phyloP scores from a whole-genome alignment of 53 echinoderm and acorn worm species.

The Antedon mediterranea region DNA sequence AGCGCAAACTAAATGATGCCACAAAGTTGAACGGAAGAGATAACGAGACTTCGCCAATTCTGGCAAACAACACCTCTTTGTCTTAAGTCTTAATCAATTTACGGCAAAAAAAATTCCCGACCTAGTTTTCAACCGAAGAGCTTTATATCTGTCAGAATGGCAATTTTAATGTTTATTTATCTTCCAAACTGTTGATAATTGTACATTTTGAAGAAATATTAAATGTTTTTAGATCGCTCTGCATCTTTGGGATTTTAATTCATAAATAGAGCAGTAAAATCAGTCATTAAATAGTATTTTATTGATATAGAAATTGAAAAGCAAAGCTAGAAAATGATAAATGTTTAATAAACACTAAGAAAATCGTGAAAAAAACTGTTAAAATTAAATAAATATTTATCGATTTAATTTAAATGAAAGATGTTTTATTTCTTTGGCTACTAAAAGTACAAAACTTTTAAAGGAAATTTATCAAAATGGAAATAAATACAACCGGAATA shows the following conservation, averaged over 20 bases:
- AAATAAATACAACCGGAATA: too few relatives aligned
- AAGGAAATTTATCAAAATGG: too few relatives aligned
- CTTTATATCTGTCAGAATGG: neutral
- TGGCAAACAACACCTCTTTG: neutral
- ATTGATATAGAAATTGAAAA: neutral
- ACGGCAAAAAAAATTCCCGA: neutral
- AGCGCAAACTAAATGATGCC: neutral
- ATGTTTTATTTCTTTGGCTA: neutral
- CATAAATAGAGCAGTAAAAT: neutral
- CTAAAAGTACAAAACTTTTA: neutral
- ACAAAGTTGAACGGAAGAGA: neutral
- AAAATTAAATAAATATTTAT: neutral
- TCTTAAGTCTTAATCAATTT: neutral
- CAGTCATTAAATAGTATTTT: neutral
- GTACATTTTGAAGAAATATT: neutral
- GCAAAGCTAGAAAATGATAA: neutral
- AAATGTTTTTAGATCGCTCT: neutral
- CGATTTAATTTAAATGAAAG: neutral
- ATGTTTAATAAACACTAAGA: neutral
- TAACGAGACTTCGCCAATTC: neutral
- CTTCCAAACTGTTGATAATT: neutral
- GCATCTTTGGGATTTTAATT: neutral
- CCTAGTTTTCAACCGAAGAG: neutral
- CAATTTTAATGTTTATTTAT: neutral
- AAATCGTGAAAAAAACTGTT: neutral